phyloP scores from a whole-genome alignment of 2,888 invertebrate species.

The Pegoplata infirma region DNA sequence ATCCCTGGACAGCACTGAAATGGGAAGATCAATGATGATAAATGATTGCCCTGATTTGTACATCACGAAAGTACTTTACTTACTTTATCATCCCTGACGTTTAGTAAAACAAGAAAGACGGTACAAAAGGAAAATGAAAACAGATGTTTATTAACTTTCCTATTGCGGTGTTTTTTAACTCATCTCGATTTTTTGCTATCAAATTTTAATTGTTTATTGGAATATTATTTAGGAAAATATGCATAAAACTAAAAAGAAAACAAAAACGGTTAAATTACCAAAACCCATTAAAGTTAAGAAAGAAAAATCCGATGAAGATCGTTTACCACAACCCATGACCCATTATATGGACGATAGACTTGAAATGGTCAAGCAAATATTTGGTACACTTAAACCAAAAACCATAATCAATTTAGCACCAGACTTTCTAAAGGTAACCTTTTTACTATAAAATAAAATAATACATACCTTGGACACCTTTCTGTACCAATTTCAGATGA shows the following conservation, averaged over 20 bases:
- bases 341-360: slow-evolving; percentile 81
- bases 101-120: neutral
- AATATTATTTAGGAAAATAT: slow-evolving; percentile 61
- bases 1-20: too few relatives aligned
- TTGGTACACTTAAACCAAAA: slow-evolving; percentile 80
- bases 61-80: too few relatives aligned
- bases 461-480: neutral
- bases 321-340: slow-evolving; percentile 79
- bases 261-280: slow-evolving; percentile 70
- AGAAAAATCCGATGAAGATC: slow-evolving; percentile 78
- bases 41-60: too few relatives aligned
- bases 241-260: slow-evolving; percentile 69
- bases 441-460: neutral
- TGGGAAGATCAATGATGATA: too few relatives aligned
- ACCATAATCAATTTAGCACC: slow-evolving; percentile 81
- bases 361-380: slow-evolving; percentile 81
- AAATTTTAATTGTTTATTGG: neutral
- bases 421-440: slow-evolving; percentile 78
- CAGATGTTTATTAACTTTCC: neutral
- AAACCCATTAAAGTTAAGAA: slow-evolving; percentile 75
- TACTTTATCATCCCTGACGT: too few relatives aligned
- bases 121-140: neutral
- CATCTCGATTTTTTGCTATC: neutral
- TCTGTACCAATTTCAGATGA: slow-evolving; percentile 65
- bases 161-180: neutral